Percentiles rank a stretch among this genome's conserved stretches.
These are phyloP conservation scores for Phymastichus coffea DNA, from an alignment of 1,140 invertebrate genomes.

Conservation along the genomic window DNA sequence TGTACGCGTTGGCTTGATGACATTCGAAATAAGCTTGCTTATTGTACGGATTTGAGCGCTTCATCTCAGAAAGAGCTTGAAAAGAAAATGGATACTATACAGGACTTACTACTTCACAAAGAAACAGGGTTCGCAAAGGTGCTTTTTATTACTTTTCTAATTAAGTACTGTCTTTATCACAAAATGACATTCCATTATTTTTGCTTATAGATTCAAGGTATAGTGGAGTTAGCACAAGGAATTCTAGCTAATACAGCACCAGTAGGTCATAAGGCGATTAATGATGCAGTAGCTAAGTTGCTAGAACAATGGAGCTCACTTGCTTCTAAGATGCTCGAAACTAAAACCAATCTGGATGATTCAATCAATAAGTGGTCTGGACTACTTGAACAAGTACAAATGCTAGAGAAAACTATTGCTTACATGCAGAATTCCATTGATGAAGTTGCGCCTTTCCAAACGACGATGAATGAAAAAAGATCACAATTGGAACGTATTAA, in stretches of 20 bases:
- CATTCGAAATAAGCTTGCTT: constrained; percentile 79
- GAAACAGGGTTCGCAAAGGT: constrained; percentile 89
- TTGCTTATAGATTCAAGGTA: constrained; percentile 64
- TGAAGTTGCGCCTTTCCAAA: constrained; percentile 74
- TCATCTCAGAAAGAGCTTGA: constrained; percentile 83
- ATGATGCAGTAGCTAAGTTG: constrained; percentile 76
- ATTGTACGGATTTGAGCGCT: constrained; percentile 79
- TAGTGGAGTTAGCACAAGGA: constrained; percentile 85
- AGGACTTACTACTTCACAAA: constrained; percentile 83
- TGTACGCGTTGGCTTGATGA: constrained; percentile 83
- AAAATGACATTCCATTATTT: constrained; percentile 1
- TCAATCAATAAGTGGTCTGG: constrained; percentile 87
- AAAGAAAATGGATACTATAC: constrained; percentile 78
- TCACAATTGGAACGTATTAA: constrained; percentile 83
- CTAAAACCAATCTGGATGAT: constrained; percentile 85
- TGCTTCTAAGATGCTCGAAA: constrained; percentile 85
- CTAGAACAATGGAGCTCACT: constrained; percentile 89
- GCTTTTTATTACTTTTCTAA: background rate
- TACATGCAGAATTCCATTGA: constrained; percentile 72
- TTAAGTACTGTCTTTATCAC: background rate
- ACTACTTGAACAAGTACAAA: constrained; percentile 83
- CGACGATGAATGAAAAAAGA: constrained; percentile 81
- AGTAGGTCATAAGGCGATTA: constrained; percentile 81
- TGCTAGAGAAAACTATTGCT: constrained; percentile 78
- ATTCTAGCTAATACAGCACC: constrained; percentile 92